Base-by-base conservation (phyloP, 2,113 vertebrate species). In the Clupea harengus region DNA sequence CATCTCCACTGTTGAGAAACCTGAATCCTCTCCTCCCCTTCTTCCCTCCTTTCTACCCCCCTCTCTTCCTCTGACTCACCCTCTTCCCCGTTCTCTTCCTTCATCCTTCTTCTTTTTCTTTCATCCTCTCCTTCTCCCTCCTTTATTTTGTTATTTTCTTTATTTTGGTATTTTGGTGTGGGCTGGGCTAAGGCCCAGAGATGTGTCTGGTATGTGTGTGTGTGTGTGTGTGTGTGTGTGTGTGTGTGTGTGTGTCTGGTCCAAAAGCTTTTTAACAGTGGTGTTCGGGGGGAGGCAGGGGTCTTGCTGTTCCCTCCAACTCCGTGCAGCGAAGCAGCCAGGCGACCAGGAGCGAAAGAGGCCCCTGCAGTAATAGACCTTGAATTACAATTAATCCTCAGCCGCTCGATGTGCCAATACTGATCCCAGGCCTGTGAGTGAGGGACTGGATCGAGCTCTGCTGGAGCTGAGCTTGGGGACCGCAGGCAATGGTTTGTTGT, bases 331-430 rank as follows among this genome's bases (percentile, higher is more conserved):
- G 64, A n/a, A 72, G 64, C 64, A 87, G 89, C 87, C 86, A 92
- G 91, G 88, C 89, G 64, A 28, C n/a, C 25, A 72, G 64, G 64
- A 72, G 64, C 22, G 25, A 25, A n/a, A 72, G 64, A n/a, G 89
- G 81, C 84, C 84, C 87, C 84, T 85, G 89, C 91, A 88, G 91
- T 92, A 92, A 92, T 90, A 93, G 87, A 93, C 89, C 92, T 87
- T 87, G 92, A 94, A 93, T 91, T 90, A 90, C 90, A 92, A 93
- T 94, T 93, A 94, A 93, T 94, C 91, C 92, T 88, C 85, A 88
- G 81, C 85, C 82, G 86, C 90, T 94, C 91, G 75, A 94, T 94
- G 93, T 92, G 90, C 93, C 92, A 91, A 93, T 93, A 93, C 91
- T 88, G 88, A 87, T 91, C 89, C 88, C 87, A 85, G 87, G 84